Evolutionary conservation across 2,113 vertebrate species (phyloP).

Genomic region (Oncorhynchus masou): DNA sequence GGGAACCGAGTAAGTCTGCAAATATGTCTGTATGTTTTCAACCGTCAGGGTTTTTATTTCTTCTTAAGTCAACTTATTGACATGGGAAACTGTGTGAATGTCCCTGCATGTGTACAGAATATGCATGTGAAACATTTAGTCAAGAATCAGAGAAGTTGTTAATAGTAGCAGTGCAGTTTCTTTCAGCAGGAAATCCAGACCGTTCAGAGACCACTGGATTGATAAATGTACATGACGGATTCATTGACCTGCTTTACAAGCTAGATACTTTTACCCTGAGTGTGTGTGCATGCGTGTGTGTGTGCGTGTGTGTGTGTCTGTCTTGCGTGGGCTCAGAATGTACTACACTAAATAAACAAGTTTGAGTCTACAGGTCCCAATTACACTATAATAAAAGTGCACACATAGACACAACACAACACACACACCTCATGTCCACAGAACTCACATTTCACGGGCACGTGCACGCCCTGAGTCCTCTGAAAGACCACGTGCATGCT

Average conservation of each 20-base stretch:
- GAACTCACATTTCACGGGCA: conserved; percentile 38
- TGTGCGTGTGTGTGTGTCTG: conserved; percentile 54
- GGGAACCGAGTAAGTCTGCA: background rate
- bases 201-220: conserved; percentile 44
- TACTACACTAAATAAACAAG: conserved; percentile 67
- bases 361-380: conserved; percentile 68
- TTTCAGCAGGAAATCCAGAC: conserved; percentile 27
- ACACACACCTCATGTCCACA: conserved; percentile 49
- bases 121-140: background rate
- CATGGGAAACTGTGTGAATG: too few relatives aligned
- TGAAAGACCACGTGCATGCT: background rate
- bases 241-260: conserved; percentile 53
- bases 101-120: background rate
- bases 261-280: conserved; percentile 51
- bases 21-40: too few relatives aligned
- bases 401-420: conserved; percentile 57
- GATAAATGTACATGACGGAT: conserved; percentile 52
- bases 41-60: too few relatives aligned
- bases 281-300: conserved; percentile 22
- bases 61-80: too few relatives aligned
- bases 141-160: background rate
- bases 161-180: background rate
- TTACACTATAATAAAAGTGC: conserved; percentile 70
- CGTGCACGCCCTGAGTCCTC: background rate
- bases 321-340: conserved; percentile 59